Evolutionary conservation across 2,888 invertebrate genomes (phyloP).

Genomic region (Rutpela maculata): DNA sequence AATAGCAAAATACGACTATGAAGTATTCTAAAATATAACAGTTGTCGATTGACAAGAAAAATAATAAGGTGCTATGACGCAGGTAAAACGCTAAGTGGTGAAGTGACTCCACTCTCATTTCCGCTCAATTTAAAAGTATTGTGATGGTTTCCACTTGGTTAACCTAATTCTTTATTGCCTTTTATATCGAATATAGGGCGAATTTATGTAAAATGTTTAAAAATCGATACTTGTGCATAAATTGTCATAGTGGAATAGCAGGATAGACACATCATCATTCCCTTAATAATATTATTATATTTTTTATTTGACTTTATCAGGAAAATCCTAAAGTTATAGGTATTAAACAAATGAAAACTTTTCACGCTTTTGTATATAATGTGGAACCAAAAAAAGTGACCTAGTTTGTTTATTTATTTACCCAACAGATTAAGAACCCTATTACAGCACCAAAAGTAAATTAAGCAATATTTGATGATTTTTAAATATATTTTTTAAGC

Average conservation of each 20-base stretch:
- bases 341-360: too few species aligned
- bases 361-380: too few species aligned
- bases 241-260: not conserved
- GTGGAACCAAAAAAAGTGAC: too few species aligned
- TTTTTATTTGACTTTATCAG: not conserved
- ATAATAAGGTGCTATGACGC: constrained; percentile 38
- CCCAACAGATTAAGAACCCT: too few species aligned
- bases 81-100: constrained; percentile 43
- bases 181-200: constrained; percentile 44
- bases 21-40: constrained; percentile 8
- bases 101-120: constrained; percentile 59
- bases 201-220: constrained; percentile 38
- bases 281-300: not conserved
- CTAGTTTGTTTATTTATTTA: too few species aligned
- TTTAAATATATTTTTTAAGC: too few species aligned
- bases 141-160: constrained; percentile 55
- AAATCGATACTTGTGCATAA: constrained; percentile 26
- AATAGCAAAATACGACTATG: not conserved
- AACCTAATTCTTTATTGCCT: constrained; percentile 55
- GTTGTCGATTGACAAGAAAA: constrained; percentile 32
- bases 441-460: too few species aligned
- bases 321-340: too few species aligned
- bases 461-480: too few species aligned
- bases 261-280: not conserved
- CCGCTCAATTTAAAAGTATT: constrained; percentile 65